A percentile compares a stretch with the other conserved stretches of the same genome.
These are phyloP conservation scores for Gallinago media DNA, from an alignment of 2,113 vertebrate genomes.

Conservation along the genomic window DNA sequence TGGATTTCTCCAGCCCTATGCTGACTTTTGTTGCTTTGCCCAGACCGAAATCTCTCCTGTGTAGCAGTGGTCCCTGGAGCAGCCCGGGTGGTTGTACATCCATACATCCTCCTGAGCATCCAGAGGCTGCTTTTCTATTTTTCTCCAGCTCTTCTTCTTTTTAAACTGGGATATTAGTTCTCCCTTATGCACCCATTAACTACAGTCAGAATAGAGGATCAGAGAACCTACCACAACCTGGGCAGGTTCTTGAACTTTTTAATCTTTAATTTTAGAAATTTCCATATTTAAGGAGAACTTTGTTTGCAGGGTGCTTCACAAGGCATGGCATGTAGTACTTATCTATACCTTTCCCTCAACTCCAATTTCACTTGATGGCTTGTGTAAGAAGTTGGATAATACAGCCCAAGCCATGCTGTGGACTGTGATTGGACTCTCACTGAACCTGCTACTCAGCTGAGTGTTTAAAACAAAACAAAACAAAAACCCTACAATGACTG, in stretches of 20 bases:
- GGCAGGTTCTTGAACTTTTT: neutral
- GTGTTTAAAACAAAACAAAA: neutral
- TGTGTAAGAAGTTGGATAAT: neutral
- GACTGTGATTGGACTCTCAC: neutral
- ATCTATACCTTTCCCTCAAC: neutral
- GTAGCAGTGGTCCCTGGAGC: neutral
- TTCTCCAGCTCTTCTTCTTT: neutral
- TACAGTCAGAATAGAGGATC: neutral
- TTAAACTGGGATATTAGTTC: neutral
- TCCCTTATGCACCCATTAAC: neutral
- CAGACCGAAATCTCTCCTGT: neutral
- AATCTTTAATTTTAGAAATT: neutral
- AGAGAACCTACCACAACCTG: neutral
- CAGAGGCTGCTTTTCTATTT: neutral
- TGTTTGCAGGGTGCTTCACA: neutral
- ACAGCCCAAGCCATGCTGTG: neutral
- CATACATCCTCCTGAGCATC: neutral
- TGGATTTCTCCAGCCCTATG: neutral
- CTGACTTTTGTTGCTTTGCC: neutral
- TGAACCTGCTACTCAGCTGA: neutral
- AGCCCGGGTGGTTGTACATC: neutral
- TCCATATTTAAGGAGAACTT: neutral
- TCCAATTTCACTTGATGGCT: neutral
- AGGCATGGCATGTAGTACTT: neutral
- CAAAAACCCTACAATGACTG: neutral